A percentile compares a stretch with the other conserved stretches of the same genome.
phyloP scores from a whole-genome alignment of 2,797 vertebrate genomes.

The Enteromius radiatus region DNA sequence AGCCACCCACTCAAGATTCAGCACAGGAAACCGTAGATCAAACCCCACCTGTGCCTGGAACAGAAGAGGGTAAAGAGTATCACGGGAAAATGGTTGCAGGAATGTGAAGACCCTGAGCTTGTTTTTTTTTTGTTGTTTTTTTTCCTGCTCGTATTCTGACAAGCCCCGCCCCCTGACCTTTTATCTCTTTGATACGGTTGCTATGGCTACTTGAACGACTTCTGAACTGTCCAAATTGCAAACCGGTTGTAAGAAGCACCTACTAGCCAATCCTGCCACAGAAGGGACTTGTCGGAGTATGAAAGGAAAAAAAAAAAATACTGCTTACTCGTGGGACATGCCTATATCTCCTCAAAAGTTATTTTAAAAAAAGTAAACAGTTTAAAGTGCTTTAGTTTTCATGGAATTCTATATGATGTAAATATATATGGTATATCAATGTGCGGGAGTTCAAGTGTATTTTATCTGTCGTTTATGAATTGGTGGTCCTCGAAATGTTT shows the following conservation, averaged over 20 bases:
- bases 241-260: slow-evolving; percentile 17
- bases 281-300: slow-evolving; percentile 24
- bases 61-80: slow-evolving; percentile 82
- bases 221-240: slow-evolving; percentile 34
- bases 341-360: slow-evolving; percentile 72
- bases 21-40: slow-evolving; percentile 87
- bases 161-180: slow-evolving; percentile 15
- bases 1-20: slow-evolving; percentile 85
- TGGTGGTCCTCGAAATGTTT: slow-evolving; percentile 69
- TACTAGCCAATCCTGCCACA: slow-evolving; percentile 3
- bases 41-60: slow-evolving; percentile 81
- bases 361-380: slow-evolving; percentile 58
- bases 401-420: slow-evolving; percentile 76
- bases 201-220: slow-evolving; percentile 19
- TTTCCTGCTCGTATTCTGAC: slow-evolving; percentile 10
- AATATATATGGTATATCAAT: slow-evolving; percentile 73
- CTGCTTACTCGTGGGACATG: slow-evolving; percentile 54
- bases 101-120: slow-evolving; percentile 79
- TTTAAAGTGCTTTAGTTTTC: slow-evolving; percentile 83
- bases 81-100: slow-evolving; percentile 86
- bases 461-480: slow-evolving; percentile 66
- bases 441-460: slow-evolving; percentile 56
- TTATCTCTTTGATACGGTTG: slow-evolving; percentile 23
- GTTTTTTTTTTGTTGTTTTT: no score
- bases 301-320: background rate